A percentile compares a stretch with the other conserved stretches of the same genome.
phyloP scores from a whole-genome alignment of 2,888 invertebrate species.

The Drosophila quinaria region DNA sequence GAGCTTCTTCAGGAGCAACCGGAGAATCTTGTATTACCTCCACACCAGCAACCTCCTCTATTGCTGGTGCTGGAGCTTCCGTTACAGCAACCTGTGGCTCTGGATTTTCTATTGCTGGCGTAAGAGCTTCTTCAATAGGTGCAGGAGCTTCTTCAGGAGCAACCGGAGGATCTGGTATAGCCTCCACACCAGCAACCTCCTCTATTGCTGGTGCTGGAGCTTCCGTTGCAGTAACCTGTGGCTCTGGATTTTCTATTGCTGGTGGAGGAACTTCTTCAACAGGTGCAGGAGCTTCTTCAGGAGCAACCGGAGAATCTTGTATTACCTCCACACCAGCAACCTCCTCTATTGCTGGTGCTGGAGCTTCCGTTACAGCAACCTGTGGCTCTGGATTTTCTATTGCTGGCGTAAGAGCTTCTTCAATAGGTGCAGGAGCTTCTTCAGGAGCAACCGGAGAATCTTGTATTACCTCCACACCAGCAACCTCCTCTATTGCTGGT shows the following conservation, averaged over 20 bases:
- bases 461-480: background rate
- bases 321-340: background rate
- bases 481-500: constrained; percentile 13
- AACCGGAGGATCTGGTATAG: too few relatives aligned
- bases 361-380: too few relatives aligned
- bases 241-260: background rate
- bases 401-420: background rate
- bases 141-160: background rate
- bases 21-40: background rate
- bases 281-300: background rate
- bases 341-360: constrained; percentile 6
- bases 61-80: background rate
- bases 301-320: background rate
- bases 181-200: background rate
- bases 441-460: background rate
- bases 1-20: background rate
- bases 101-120: background rate
- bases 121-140: background rate
- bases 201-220: background rate
- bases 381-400: background rate
- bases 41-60: background rate
- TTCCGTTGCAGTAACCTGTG: background rate
- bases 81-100: background rate
- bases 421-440: background rate
- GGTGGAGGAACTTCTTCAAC: background rate